Conservation (phyloP, 2,113 vertebrate genomes). For the Nymphicus hollandicus region DNA sequence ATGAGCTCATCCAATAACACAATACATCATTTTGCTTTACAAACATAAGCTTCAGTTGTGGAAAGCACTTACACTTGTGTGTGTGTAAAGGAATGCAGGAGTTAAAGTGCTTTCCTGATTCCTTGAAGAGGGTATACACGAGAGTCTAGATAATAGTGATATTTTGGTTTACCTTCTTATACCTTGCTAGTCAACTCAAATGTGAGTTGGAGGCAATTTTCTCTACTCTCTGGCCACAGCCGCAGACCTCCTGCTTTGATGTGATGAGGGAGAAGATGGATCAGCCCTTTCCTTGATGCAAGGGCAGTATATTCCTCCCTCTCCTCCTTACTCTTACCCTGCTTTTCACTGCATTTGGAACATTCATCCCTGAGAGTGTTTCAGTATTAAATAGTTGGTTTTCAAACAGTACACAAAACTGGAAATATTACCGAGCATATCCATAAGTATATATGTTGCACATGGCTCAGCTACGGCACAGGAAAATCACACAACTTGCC, state of each 20-base stretch:
- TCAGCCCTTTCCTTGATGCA: background rate
- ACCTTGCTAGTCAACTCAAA: background rate
- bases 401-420: background rate
- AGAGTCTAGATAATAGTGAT: background rate
- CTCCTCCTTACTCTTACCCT: no score
- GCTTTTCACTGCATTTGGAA: background rate
- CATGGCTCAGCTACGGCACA: background rate
- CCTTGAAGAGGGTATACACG: rapidly evolving
- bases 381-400: background rate
- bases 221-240: background rate
- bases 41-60: background rate
- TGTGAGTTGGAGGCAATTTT: background rate
- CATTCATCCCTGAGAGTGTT: background rate
- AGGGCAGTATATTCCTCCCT: background rate
- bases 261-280: background rate
- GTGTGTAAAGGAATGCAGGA: background rate
- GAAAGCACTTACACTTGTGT: background rate
- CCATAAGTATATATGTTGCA: background rate
- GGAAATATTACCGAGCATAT: no score
- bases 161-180: background rate
- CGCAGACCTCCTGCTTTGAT: background rate
- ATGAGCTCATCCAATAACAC: background rate
- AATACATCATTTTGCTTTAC: background rate
- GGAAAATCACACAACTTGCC: background rate
- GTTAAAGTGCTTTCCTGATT: background rate